These are phyloP conservation scores for Daphoenositta chrysoptera DNA, from an alignment of 2,113 vertebrate species.

Conservation along the genomic window DNA sequence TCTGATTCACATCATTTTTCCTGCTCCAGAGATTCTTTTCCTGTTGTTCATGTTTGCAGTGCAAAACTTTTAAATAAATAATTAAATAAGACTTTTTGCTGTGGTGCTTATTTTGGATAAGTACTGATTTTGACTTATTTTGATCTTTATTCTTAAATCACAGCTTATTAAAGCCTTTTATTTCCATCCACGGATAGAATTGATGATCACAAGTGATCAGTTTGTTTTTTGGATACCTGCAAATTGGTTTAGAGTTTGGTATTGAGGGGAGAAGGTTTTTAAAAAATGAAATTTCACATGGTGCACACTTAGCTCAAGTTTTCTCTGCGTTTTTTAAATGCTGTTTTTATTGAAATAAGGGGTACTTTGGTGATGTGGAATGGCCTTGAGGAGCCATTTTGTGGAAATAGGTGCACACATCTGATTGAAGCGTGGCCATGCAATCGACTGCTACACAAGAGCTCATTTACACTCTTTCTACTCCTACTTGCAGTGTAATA, in stretches of 20 bases:
- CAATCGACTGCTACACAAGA: not conserved
- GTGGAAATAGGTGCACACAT: slow-evolving; percentile 17
- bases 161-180: not conserved
- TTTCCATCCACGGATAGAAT: not conserved
- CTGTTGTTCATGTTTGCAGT: not conserved
- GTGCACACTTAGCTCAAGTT: not conserved
- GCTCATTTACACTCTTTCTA: not conserved
- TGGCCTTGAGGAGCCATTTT: slow-evolving; percentile 62
- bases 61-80: slow-evolving; percentile 2
- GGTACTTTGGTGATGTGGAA: not conserved
- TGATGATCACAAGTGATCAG: not conserved
- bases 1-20: not conserved
- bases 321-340: not conserved
- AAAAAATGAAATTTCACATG: not conserved
- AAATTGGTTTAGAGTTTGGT: not conserved
- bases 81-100: not conserved
- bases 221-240: not conserved
- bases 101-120: not conserved
- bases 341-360: not conserved
- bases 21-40: not conserved
- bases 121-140: not conserved
- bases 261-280: not conserved
- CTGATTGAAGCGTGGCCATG: not conserved
- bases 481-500: not conserved
- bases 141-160: not conserved